Evolutionary conservation across 1,140 invertebrate genomes (phyloP).

Genomic region (Aphis craccivora): DNA sequence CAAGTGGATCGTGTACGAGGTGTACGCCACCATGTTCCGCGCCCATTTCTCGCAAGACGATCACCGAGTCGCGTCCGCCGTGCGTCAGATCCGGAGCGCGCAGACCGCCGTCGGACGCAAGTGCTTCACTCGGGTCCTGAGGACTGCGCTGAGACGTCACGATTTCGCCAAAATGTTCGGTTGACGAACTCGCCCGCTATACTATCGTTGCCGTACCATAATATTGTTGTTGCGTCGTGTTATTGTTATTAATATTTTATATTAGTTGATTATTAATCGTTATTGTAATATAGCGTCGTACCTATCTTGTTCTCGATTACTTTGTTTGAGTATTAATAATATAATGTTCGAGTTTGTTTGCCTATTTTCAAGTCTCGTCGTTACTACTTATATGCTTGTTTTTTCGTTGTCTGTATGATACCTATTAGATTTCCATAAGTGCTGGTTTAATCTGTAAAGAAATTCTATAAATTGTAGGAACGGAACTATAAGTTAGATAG

Average conservation of each 20-base stretch:
- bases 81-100: background rate
- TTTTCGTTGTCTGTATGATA: no score
- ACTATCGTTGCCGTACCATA: no score
- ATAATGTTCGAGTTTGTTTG: no score
- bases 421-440: no score
- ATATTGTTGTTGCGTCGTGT: background rate
- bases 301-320: background rate
- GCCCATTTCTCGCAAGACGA: background rate
- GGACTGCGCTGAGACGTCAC: background rate
- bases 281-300: background rate
- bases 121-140: background rate
- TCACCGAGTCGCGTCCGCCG: background rate
- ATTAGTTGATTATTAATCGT: background rate
- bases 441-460: no score
- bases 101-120: background rate
- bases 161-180: slow-evolving; percentile 39
- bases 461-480: no score
- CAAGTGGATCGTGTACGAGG: slow-evolving; percentile 47
- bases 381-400: no score
- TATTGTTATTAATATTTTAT: background rate
- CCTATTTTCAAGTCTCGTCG: no score
- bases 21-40: slow-evolving; percentile 7
- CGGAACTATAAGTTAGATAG: no score
- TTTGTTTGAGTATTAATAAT: no score
- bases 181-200: background rate